Percentiles rank a stretch among this genome's conserved stretches.
These are phyloP conservation scores for Capromys pilorides DNA, from an alignment of 2,797 vertebrate species.

Conservation along the genomic window DNA sequence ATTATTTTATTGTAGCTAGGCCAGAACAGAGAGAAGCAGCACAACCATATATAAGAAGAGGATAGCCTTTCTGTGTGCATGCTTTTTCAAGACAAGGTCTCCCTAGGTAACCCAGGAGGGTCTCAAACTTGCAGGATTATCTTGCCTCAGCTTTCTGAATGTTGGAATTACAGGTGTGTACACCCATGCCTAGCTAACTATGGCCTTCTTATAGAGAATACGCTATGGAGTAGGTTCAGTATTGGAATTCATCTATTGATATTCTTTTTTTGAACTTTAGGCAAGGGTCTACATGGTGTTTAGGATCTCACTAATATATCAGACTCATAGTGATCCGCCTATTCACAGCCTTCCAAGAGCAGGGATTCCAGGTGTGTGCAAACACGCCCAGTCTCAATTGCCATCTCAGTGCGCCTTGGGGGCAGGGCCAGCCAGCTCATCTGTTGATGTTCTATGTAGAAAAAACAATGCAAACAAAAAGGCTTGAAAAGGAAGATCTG, in stretches of 20 bases:
- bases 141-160: not conserved
- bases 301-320: too few relatives aligned
- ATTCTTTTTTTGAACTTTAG: too few relatives aligned
- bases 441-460: not conserved
- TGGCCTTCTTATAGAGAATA: not conserved
- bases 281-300: too few relatives aligned
- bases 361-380: too few relatives aligned
- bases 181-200: not conserved
- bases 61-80: not conserved
- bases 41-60: not conserved
- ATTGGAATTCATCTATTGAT: not conserved
- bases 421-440: too few relatives aligned
- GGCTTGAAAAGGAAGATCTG: too few relatives aligned
- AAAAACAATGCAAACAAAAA: not conserved
- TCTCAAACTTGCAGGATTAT: not conserved
- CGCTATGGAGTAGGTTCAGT: accelerated
- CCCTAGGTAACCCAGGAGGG: not conserved
- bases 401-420: too few relatives aligned
- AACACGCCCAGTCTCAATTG: too few relatives aligned
- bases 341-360: too few relatives aligned
- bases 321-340: too few relatives aligned
- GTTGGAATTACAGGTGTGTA: not conserved
- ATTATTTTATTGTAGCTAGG: too few relatives aligned
- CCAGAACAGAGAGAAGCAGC: not conserved
- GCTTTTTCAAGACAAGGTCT: not conserved